Evolutionary conservation across 1,140 invertebrate species (phyloP).

Genomic region (Hycleus cichorii): DNA sequence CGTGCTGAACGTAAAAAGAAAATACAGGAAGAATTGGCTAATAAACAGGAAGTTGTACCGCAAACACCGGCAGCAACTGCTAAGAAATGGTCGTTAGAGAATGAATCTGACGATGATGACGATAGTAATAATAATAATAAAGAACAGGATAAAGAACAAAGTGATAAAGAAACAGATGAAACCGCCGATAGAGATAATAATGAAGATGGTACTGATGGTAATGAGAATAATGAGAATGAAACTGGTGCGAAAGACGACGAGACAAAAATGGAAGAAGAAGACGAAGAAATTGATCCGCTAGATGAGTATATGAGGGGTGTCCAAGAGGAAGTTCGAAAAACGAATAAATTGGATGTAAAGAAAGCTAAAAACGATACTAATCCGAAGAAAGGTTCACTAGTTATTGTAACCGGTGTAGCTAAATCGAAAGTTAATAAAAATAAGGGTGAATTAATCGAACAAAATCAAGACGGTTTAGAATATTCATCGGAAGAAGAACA

Average conservation of each 20-base stretch:
- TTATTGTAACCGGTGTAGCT: constrained; percentile 84
- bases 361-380: constrained; percentile 39
- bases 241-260: constrained; percentile 15
- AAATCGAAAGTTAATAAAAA: constrained; percentile 72
- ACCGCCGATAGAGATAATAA: constrained; percentile 25
- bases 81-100: constrained; percentile 90
- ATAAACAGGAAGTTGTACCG: constrained; percentile 65
- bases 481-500: constrained; percentile 96
- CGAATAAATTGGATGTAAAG: constrained; percentile 67
- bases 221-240: constrained; percentile 19
- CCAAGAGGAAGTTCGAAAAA: constrained; percentile 84
- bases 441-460: constrained; percentile 91
- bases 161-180: constrained; percentile 36
- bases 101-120: constrained; percentile 73
- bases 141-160: constrained; percentile 42
- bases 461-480: constrained; percentile 94
- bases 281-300: constrained; percentile 33
- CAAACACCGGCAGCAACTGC: constrained; percentile 45
- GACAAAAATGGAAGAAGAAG: constrained; percentile 38
- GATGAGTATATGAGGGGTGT: constrained; percentile 47
- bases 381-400: constrained; percentile 50
- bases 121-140: constrained; percentile 47
- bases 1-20: constrained; percentile 80
- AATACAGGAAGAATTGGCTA: constrained; percentile 56
- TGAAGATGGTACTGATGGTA: constrained; percentile 41